Evolutionary conservation across 2,888 invertebrate species (phyloP), one percentile per base, ranked within the genome.

Genomic region (Nomada lathburiana): DNA sequence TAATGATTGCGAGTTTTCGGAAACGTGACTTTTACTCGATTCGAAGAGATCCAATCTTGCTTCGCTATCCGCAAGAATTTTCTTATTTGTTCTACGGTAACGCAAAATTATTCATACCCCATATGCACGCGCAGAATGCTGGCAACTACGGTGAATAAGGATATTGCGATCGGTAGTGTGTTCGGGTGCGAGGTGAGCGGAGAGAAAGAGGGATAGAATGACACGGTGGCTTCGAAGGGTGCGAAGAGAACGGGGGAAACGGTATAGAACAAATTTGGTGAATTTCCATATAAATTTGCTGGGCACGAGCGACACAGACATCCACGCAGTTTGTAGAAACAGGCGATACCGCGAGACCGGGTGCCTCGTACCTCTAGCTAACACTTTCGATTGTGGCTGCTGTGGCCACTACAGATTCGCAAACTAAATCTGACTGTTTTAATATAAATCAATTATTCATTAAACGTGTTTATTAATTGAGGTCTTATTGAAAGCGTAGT

Each of bases 241-340:
- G 70, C 62, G 72, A 67, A 62, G 75, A 79, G 87, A 85, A 83
- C 86, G 85, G 83, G 88, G 80, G 79, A 73, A 79, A 73, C 82
- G 87, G 82, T 88, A 87, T 86, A 89, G 91, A 93, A 92, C 91
- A 90, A 93, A 93, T 93, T 92, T 92, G 90, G 85, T 78, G 90
- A 92, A 94, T 94, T 94, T 94, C 93, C 94, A 94, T 94, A 93
- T 94, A 94, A 93, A 94, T 94, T 94, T 91, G 92, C 89, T 92
- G 89, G 89, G 83, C 90, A 87, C 85, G 77, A 78, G 81, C 80
- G 85, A 71, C 84, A 83, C 86, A 83, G 88, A 85, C 82, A 74
- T 44, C 13, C 23, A 11, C 57, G n/a, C 7, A 72, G 88, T 84
- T 86, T 84, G 80, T 85, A 83, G 85, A 83, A 88, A 85, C 88